phyloP scores from a whole-genome alignment of 1,140 invertebrate genomes.

The Himalopsyche phryganea region DNA sequence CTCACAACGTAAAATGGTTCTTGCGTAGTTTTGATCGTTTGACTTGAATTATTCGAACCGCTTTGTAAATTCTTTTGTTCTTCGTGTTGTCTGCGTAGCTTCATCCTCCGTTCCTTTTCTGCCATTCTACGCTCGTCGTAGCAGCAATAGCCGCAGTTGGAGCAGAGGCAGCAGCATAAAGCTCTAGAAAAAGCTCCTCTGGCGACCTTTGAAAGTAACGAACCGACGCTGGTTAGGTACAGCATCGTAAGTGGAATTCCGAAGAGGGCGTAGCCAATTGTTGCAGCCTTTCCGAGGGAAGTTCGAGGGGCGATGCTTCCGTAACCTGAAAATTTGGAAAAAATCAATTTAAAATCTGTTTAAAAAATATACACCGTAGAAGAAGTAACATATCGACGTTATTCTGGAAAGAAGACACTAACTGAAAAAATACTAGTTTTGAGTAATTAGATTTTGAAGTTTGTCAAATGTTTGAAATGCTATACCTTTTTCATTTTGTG shows the following conservation, averaged over 20 bases:
- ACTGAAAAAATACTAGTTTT: too few relatives aligned
- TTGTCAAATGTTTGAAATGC: too few relatives aligned
- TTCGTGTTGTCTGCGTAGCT: constrained; percentile 72
- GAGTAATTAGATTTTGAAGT: too few relatives aligned
- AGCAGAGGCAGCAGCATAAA: constrained; percentile 78
- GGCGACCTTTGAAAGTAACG: constrained; percentile 79
- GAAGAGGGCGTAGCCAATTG: constrained; percentile 82
- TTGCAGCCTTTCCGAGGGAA: constrained; percentile 77
- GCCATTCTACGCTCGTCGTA: constrained; percentile 83
- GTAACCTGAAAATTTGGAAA: constrained; percentile 67
- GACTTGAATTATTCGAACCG: constrained; percentile 42
- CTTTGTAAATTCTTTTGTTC: constrained; percentile 68
- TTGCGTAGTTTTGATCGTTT: constrained; percentile 39
- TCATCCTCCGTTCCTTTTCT: constrained; percentile 77
- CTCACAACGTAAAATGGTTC: constrained; percentile 71
- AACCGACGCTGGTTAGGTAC: constrained; percentile 80
- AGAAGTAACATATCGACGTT: too few relatives aligned
- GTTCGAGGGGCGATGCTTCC: constrained; percentile 81
- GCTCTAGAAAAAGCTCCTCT: constrained; percentile 82
- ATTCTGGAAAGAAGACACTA: too few relatives aligned
- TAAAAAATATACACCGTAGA: too few relatives aligned
- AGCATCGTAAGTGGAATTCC: constrained; percentile 90
- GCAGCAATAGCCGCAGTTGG: constrained; percentile 82
- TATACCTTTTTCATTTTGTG: too few relatives aligned
- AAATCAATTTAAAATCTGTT: background rate